These are phyloP conservation scores for Alca torda DNA, from an alignment of 2,797 vertebrate species.

Conservation along the genomic window DNA sequence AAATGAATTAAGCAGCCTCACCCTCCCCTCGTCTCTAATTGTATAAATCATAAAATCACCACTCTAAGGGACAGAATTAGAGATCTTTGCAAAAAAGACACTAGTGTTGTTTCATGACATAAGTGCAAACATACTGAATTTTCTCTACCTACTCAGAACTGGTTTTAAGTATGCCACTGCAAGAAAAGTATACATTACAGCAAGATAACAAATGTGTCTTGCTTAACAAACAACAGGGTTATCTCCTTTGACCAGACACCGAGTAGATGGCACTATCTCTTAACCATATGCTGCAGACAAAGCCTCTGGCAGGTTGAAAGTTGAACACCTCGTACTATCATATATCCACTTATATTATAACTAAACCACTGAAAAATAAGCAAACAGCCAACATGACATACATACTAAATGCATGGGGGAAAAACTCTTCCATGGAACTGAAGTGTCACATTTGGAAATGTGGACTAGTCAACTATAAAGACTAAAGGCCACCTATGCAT, in stretches of 20 bases:
- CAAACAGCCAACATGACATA: background rate
- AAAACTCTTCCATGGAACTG: background rate
- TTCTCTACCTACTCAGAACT: background rate
- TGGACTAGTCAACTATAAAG: background rate
- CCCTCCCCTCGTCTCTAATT: background rate
- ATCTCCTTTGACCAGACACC: slow-evolving; percentile 34
- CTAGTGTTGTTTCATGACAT: background rate
- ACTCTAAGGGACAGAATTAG: background rate
- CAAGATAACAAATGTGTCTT: slow-evolving; percentile 5
- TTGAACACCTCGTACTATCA: background rate
- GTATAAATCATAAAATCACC: background rate
- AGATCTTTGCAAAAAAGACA: background rate
- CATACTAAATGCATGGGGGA: background rate
- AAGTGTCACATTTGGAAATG: background rate
- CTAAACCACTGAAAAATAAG: background rate
- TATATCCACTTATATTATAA: background rate
- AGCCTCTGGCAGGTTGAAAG: background rate
- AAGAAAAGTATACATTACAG: background rate
- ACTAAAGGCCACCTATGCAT: background rate
- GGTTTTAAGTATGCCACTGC: background rate
- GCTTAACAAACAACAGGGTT: background rate
- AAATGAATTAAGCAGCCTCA: background rate
- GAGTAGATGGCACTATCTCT: background rate
- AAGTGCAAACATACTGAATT: background rate
- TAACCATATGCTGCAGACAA: background rate